Evolutionary conservation across 2,888 invertebrate species (phyloP), one percentile per base, ranked within the genome.

Genomic region (Lysandra coridon): DNA sequence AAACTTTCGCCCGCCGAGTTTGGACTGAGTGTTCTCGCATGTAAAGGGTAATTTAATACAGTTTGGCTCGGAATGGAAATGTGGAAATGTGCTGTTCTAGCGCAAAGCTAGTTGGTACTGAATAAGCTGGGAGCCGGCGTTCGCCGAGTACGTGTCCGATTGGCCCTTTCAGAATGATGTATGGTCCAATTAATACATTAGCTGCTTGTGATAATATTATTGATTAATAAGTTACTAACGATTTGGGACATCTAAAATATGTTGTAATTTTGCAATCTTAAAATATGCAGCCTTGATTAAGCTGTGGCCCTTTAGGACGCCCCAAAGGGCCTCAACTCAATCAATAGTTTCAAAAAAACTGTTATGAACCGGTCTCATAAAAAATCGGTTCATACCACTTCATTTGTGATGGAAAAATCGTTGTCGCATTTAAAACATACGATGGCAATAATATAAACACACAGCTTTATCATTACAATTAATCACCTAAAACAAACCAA

Each of bases 181-280:
- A 94, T 93, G 87, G 89, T 88, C 88, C 90, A 92, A 93, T 93
- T 93, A 92, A 85, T 87, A 89, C 89, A 89, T 90, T 87, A 89
- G 88, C 86, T 86, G 86, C 87, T 86, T 83, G 83, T 83, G 84
- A 86, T 88, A 87, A 83, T 85, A 87, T 87, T 85, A 87, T 87
- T 87, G 85, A 87, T 87, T 87, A 88, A 17, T 14, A 86, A 85
- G 84, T 86, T 85, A 85, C 86, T 85, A 83, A 73, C 80, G 80
- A 80, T 81, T 57, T 57, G 30, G 57, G 40, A n/a, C 6, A 37
- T 33, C 37, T 44, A 17, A 17, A 57, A 78, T 73, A n/a, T 78
- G 77, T 62, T 62, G 14, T 12, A 78, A 62, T 44, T 44, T 44
- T 44, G 10, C 44, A 44, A 44, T 44, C 7, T 1, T 44, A 6